Conservation (phyloP, 1,140 invertebrate species). For the Thaumetopoea pityocampa region DNA sequence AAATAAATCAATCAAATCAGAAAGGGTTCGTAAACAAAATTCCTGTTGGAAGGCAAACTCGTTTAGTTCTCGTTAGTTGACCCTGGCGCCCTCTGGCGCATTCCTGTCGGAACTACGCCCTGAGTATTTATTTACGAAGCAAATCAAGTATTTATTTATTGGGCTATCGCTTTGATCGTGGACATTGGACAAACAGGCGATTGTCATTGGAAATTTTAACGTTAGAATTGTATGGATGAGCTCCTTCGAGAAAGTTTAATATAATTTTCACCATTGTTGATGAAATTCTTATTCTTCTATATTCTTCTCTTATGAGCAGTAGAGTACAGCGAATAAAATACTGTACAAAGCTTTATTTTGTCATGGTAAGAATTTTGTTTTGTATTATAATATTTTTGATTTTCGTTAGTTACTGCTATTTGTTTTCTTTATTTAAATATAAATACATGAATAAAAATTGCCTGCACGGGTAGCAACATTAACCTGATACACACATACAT, state of each 20-base stretch:
- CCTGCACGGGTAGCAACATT: too few species aligned
- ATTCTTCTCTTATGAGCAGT: not conserved
- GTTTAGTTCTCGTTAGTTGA: conserved; percentile 54
- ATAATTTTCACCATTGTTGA: conserved; percentile 7
- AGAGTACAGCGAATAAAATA: too few species aligned
- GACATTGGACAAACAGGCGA: conserved; percentile 51
- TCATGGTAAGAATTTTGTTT: too few species aligned
- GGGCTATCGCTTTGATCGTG: conserved; percentile 62
- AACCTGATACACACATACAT: too few species aligned
- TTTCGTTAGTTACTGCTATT: too few species aligned
- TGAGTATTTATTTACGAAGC: conserved; percentile 65
- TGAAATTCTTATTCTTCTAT: conserved; percentile 6
- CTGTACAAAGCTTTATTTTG: too few species aligned
- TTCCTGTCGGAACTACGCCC: conserved; percentile 57
- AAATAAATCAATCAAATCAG: conserved; percentile 24
- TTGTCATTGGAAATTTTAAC: conserved; percentile 49
- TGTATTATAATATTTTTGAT: too few species aligned
- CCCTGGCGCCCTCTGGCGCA: conserved; percentile 38
- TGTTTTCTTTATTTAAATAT: too few species aligned
- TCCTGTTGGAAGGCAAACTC: conserved; percentile 35
- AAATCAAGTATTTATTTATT: conserved; percentile 72
- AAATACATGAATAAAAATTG: too few species aligned
- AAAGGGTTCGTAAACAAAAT: conserved; percentile 20
- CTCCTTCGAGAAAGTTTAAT: not conserved
- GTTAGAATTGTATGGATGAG: conserved; percentile 30